Evolutionary conservation across 2,888 invertebrate genomes (phyloP).

Genomic region (Pegoplata infirma): DNA sequence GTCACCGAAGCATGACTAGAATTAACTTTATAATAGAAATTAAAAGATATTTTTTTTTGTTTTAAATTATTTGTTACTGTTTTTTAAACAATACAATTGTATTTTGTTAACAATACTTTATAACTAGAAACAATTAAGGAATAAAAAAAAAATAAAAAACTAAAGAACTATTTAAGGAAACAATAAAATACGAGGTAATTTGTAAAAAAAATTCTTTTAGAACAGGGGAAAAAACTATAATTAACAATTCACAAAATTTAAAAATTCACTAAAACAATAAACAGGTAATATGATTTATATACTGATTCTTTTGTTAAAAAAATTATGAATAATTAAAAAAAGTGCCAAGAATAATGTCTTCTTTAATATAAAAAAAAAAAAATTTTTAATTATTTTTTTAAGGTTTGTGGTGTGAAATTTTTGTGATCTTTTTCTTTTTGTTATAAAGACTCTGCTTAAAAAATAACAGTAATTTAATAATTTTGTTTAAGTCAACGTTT

Average conservation of each 20-base stretch:
- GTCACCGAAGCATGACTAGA: slow-evolving; percentile 47
- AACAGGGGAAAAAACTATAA: no score
- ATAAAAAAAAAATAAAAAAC: no score
- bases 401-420: slow-evolving; percentile 1
- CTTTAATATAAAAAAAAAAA: no score
- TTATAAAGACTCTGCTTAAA: slow-evolving; percentile 9
- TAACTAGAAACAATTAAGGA: not conserved
- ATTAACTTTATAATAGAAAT: not conserved
- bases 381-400: not conserved
- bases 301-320: not conserved
- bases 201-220: no score
- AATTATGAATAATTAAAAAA: no score
- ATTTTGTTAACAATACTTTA: not conserved
- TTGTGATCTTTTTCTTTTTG: not conserved
- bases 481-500: not conserved
- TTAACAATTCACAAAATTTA: not conserved
- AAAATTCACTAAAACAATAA: not conserved
- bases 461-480: slow-evolving; percentile 16
- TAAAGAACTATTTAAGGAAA: not conserved
- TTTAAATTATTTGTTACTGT: no score
- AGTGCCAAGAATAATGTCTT: no score
- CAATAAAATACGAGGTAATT: not conserved
- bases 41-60: not conserved
- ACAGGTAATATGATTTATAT: slow-evolving; percentile 29
- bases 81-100: slow-evolving; percentile 17